Evolutionary conservation across 2,888 invertebrate species (phyloP), one percentile per base, ranked within the genome.

Genomic region (Sarcophaga variegata): DNA sequence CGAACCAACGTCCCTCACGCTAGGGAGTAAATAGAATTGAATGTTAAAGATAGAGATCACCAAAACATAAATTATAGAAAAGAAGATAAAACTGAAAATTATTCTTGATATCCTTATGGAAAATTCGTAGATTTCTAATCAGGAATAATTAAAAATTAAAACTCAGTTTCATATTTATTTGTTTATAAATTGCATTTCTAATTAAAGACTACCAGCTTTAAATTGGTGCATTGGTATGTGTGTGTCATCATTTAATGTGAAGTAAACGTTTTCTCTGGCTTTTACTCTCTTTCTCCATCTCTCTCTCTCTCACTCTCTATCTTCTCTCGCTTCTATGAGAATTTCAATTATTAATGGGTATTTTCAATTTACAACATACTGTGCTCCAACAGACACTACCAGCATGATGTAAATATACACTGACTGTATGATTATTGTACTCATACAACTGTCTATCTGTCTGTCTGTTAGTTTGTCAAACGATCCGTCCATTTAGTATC

Each of bases 331-430:
- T 85, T 85, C 70, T 76, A 54, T 85, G 76, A 76, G 66, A 76
- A 85, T 81, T 85, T 81, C 71, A 85, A 85, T 85, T 81, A 85
- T 81, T 81, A 81, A 81, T 76, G 62, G 45, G 60, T 62, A 84
- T 76, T 84, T 78, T 84, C 66, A 84, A 81, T 84, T 84, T 66
- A 84, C 64, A 75, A 76, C 70, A 54, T 5, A 17, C 54, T 54
- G 17, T 54, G 54, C 54, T 20, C 67, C 12, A 54, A 54, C 25
- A 27, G 25, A 54, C 17, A 14, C 54, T 14, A 54, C 54, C 17
- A 54, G 71, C 59, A 71, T 54, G 63, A 45, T n/a, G 49, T 20
- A 74, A 47, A 22, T 62, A 66, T 66, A 66, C 49, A 66, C 27
- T n/a, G 64, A 63, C 47, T 47, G 64, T 76, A 64, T 49, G 76